Evolutionary conservation across 2,113 vertebrate species (phyloP), one percentile per base, ranked within the genome.

Genomic region (Melanostigma gelatinosum): DNA sequence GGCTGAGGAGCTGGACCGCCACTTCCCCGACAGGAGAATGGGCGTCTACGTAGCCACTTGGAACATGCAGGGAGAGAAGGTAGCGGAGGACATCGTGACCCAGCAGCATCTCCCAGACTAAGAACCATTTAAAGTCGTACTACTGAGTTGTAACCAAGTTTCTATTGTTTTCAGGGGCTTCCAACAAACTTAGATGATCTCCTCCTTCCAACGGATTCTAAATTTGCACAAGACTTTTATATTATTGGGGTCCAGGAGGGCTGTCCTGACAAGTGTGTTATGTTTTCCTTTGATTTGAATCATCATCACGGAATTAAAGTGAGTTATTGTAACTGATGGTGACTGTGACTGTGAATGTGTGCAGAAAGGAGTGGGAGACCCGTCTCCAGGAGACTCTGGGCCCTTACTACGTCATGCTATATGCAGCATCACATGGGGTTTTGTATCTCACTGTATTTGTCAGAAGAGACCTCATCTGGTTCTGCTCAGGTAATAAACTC

Each of bases 1-100:
- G 42, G 96, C 97, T 0, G 96, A 98, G 22, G 98, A 99, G 87
- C 94, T 99, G 52, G 96, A 96, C 80, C 97, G 97, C 0, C 96
- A 98, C 87, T 99, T 99, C 82, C 98, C 98, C 0, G 92, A 98
- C 66, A 92, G 97, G 72, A 95, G 36, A n/a, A 2, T 98, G 66
- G 95, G 96, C 3, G 80, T 99, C 74, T 99, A 97, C 52, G 86
- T 99, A 61, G 95, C 95, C 86, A 99, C 98, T 0, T 99, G 98
- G 98, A 99, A 99, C 93, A 99, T 99, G 98, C 98, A 99, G 88
- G 97, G 97, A 42, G 95, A 96, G 88, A 98, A 97, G 97, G 98
- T 97, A 46, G 4, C 27, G 34, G 34, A 46, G 44, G 62, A 44
- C 3, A 8, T 4, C 40, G 1, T 0, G 44, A 40, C 48, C 18